These are phyloP conservation scores for Athalia circularis DNA, from an alignment of 2,888 invertebrate genomes.

Conservation along the genomic window DNA sequence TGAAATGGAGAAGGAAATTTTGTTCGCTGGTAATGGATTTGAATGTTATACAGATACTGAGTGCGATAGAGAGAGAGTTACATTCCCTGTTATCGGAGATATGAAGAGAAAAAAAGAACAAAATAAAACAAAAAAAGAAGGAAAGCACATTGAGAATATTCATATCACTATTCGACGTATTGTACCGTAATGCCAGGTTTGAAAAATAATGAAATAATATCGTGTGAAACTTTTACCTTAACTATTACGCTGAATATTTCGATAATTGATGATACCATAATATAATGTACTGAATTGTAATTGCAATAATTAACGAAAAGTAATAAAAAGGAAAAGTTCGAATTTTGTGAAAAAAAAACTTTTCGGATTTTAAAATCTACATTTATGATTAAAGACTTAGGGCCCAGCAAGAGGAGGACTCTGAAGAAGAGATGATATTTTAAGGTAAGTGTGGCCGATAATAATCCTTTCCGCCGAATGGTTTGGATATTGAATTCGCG, in stretches of 20 bases:
- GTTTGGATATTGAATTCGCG: too few relatives aligned
- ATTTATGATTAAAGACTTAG: too few relatives aligned
- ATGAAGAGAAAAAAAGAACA: neutral
- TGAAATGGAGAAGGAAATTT: too few relatives aligned
- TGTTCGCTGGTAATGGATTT: too few relatives aligned
- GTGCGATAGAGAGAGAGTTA: neutral
- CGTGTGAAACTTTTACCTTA: neutral
- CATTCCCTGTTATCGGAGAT: neutral
- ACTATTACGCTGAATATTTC: slow-evolving; percentile 24
- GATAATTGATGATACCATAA: neutral
- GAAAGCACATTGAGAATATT: slow-evolving; percentile 6
- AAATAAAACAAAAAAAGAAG: neutral
- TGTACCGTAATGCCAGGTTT: slow-evolving; percentile 18
- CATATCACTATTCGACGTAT: slow-evolving; percentile 14
- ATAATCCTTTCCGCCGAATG: too few relatives aligned
- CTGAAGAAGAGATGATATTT: too few relatives aligned
- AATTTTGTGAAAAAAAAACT: too few relatives aligned
- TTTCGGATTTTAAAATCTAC: too few relatives aligned
- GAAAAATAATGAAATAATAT: slow-evolving; percentile 5
- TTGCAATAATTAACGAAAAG: slow-evolving; percentile 64
- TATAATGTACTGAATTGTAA: slow-evolving; percentile 56
- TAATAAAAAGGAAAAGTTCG: slow-evolving; percentile 56
- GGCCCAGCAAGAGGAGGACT: too few relatives aligned
- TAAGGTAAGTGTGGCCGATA: too few relatives aligned
- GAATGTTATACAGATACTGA: too few relatives aligned